Base-by-base conservation (phyloP, 2,888 invertebrate species). In the Amiota minor region DNA sequence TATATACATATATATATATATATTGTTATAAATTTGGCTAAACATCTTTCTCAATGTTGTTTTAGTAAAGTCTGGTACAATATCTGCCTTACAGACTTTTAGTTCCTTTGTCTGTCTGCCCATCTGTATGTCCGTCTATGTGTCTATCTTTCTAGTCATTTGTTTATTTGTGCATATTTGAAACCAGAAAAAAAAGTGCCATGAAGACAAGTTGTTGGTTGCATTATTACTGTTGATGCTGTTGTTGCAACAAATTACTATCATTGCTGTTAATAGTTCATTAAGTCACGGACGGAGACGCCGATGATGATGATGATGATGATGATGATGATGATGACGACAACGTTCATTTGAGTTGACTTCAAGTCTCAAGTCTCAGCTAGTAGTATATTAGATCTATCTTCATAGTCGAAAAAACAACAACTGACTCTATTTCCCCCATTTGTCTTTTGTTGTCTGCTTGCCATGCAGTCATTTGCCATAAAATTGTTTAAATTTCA, bases 141-240 rank as follows among this genome's bases (percentile, higher is more conserved):
- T 53, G 4, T 16, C 55, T 55, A 55, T 74, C 70, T 78, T 70
- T 79, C 77, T 74, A 81, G 82, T 78, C 83, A 84, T 84, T 84
- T 83, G 84, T 83, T 85, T 83, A 85, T 83, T 78, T 79, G 83
- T 84, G 83, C 84, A 84, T 83, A 85, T 82, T 83, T 83, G 85
- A 35, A 35, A 35, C 85, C 84, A 82, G n/a, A n/a, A 83, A 84
- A 83, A 35, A 35, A 35, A 83, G 83, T 82, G 83, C 80, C 83
- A 83, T 83, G 83, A 83, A 84, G 81, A 83, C 83, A 84, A 81
- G 81, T 82, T 35, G 53, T 12, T 62, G 23, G 45, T 62, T n/a
- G 62, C 59, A 59, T 23, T 65, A 49, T 47, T 16, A 1, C 53
- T 55, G 47, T 12, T 59, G 71, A 56, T 68, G 70, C 55, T 70